Base-by-base conservation (phyloP, 2,888 invertebrate genomes). In the Acrobasis consociella region DNA sequence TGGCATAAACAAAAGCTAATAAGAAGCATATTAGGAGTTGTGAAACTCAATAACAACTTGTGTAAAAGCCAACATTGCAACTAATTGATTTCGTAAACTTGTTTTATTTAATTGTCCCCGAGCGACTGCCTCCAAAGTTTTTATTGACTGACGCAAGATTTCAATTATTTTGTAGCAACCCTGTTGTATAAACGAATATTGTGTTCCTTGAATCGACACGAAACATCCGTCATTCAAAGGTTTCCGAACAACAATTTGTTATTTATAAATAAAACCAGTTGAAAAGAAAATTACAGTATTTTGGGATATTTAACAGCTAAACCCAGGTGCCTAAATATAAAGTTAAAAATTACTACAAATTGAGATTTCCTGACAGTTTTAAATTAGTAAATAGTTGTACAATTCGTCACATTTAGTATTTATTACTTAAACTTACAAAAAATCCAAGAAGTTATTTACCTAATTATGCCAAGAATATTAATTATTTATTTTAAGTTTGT, bases 11-110 rank as follows among this genome's bases (percentile, higher is more conserved):
- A 72, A 77, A 76, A 74, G 63, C 66, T 69, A 64, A 66, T 64
- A 65, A 67, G 64, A 73, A 71, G 74, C 78, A 78, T 82, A 80
- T 80, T 80, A 78, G 72, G 70, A 85, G 81, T 85, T 85, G 67
- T 69, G 72, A 78, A 87, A 86, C 82, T 85, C 82, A 80, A 86
- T 84, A 85, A 83, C 80, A 85, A 85, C 77, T 86, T 83, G 78
- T 80, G 78, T 81, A 80, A 83, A 75, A 82, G 77, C 82, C 81
- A 82, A 83, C 83, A 82, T 85, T 82, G 85, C 82, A 82, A 83
- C 80, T 86, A 87, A 88, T 86, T 86, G 86, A 86, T 85, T 89
- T 78, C 72, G 79, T 80, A 81, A 86, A 87, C 80, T 88, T 83
- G 83, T 85, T 85, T 83, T 80, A 85, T 86, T 83, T 85, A 86